These are phyloP conservation scores for Plestiodon gilberti DNA, from an alignment of 2,113 vertebrate species.

Conservation along the genomic window DNA sequence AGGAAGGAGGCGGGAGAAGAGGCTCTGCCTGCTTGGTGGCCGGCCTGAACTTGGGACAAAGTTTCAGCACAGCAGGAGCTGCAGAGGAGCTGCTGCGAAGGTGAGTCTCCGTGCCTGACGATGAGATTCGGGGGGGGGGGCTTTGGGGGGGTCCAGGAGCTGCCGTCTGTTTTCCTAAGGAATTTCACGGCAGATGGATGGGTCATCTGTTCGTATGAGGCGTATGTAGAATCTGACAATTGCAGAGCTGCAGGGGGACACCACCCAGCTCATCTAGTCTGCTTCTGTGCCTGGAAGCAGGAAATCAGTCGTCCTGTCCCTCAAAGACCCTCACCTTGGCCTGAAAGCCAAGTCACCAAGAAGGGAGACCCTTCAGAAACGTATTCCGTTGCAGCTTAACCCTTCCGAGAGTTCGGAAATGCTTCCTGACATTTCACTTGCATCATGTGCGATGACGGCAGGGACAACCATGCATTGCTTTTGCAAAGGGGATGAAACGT, in stretches of 20 bases:
- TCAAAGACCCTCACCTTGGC: neutral
- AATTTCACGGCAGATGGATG: too few relatives aligned
- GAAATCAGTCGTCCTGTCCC: neutral
- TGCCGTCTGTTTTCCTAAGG: too few relatives aligned
- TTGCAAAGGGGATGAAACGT: too few relatives aligned
- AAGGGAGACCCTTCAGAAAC: neutral
- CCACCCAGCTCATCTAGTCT: neutral
- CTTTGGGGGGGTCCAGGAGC: neutral
- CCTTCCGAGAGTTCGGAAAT: neutral
- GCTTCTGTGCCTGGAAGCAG: neutral
- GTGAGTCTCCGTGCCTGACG: neutral
- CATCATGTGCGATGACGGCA: neutral
- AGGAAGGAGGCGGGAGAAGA: too few relatives aligned
- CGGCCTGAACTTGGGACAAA: neutral
- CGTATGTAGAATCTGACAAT: neutral
- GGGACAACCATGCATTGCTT: neutral
- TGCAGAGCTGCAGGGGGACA: too few relatives aligned
- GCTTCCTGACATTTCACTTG: accelerated
- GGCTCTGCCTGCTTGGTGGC: neutral
- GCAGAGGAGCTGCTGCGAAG: neutral
- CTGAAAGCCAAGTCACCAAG: neutral
- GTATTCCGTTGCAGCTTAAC: too few relatives aligned
- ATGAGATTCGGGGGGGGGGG: too few relatives aligned
- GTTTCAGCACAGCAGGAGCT: neutral
- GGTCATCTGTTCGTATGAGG: too few relatives aligned